Evolutionary conservation across 2,797 vertebrate genomes (phyloP), one percentile per base, ranked within the genome.

Genomic region (Etheostoma nigrum): DNA sequence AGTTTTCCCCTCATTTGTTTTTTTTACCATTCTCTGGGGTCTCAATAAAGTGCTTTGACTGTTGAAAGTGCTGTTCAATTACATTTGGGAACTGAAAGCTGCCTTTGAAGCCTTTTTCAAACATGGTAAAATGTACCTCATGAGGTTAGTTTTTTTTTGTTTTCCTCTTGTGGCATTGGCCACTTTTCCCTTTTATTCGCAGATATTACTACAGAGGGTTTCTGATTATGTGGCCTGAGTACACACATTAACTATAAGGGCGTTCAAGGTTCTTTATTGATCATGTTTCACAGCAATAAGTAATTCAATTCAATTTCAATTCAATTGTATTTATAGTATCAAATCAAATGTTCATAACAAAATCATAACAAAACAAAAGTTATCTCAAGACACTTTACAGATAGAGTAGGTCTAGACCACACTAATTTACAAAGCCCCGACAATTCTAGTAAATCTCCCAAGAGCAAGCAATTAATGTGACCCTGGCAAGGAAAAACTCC

Each of bases 31-130:
- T 86, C 72, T 82, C 79, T 6, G 8, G 70, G 64, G 53, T 18
- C 42, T 52, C 45, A 5, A 44, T 84, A 68, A 82, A 85, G 71
- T 71, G 68, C 74, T 85, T 52, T 76, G 65, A 87, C 75, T 80
- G 70, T 81, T 83, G 76, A 87, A 85, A 87, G 82, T 62, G 57
- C 72, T 54, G 63, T 78, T 87, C 78, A 82, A 48, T 85, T 82
- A 76, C 71, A 82, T 60, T 72, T 66, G 69, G 83, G 78, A 80
- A 30, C 60, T 53, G 74, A 48, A 78, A 72, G 70, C 49, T 70
- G 68, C 51, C 67, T 86, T 87, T 83, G 74, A 89, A 78, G 78
- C 64, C 4, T 70, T 80, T 74, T 85, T 88, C 74, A 84, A 73
- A 86, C 77, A 70, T 83, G 53, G 70, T 72, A 45, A 86, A 88